phyloP scores from a whole-genome alignment of 1,140 invertebrate species.

The Drosophila ohnishii region DNA sequence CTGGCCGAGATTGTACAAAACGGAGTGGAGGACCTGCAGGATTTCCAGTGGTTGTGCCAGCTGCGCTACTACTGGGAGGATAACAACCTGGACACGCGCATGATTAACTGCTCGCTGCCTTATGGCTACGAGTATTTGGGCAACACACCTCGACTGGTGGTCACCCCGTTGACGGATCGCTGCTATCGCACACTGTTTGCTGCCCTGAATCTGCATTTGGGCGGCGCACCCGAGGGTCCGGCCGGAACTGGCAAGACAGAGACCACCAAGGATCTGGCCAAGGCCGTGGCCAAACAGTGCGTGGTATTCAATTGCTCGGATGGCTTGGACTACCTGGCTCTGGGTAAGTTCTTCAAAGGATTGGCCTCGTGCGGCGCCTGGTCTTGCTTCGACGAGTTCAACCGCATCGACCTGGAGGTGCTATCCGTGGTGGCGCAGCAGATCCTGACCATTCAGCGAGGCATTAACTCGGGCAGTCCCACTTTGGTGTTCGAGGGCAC shows the following conservation, averaged over 20 bases:
- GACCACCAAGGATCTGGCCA: conserved; percentile 97
- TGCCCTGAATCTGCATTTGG: conserved; percentile 92
- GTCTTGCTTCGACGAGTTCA: conserved; percentile 99
- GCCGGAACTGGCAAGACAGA: conserved; percentile 98
- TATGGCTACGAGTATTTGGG: conserved; percentile 99
- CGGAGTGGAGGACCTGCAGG: conserved; percentile 87
- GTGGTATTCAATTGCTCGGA: conserved; percentile 98
- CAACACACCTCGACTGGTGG: conserved; percentile 93
- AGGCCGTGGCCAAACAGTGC: conserved; percentile 97
- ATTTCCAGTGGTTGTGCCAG: conserved; percentile 96
- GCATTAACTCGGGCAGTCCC: conserved; percentile 89
- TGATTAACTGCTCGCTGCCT: conserved; percentile 95
- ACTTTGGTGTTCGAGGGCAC: conserved; percentile 95
- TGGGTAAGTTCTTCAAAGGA: conserved; percentile 99
- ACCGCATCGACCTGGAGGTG: conserved; percentile 92
- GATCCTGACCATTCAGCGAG: conserved; percentile 91
- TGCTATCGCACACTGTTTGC: conserved; percentile 97
- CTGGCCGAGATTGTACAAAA: conserved; percentile 88
- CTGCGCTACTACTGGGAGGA: conserved; percentile 98
- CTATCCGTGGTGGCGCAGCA: conserved; percentile 96
- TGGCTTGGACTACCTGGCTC: conserved; percentile 94
- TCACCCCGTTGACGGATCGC: conserved; percentile 95
- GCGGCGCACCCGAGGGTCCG: conserved; percentile 96
- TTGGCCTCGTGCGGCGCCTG: conserved; percentile 97
- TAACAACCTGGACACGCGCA: conserved; percentile 89